Percentiles rank a stretch among this genome's conserved stretches.
Evolutionary conservation across 2,113 vertebrate genomes (phyloP).

Genomic region (Plotosus lineatus): DNA sequence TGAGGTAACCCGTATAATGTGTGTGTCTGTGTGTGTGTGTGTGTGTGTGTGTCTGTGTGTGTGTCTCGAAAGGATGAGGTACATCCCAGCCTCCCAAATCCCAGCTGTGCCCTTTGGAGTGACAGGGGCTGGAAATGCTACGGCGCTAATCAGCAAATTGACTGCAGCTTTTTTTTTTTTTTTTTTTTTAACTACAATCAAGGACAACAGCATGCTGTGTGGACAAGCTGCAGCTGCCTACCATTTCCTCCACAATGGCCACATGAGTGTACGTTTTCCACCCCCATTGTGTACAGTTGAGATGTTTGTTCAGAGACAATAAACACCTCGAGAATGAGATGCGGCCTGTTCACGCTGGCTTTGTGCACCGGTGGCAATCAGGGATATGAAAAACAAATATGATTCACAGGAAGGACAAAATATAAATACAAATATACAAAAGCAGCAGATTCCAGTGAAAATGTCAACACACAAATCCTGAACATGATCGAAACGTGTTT

Average conservation of each 20-base stretch:
- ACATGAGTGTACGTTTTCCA: slow-evolving; percentile 20
- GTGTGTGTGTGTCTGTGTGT: slow-evolving; percentile 34
- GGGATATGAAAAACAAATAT: slow-evolving; percentile 2
- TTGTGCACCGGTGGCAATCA: not conserved
- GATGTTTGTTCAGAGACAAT: slow-evolving; percentile 14
- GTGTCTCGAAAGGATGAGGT: slow-evolving; percentile 22
- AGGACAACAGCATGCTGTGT: slow-evolving; percentile 33
- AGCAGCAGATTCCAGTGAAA: not conserved
- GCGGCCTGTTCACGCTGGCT: not conserved
- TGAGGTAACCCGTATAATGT: slow-evolving; percentile 48
- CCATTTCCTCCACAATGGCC: slow-evolving; percentile 31
- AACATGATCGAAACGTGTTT: slow-evolving; percentile 23
- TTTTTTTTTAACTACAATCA: slow-evolving; percentile 37
- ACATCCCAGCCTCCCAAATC: slow-evolving; percentile 22
- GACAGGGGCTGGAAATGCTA: slow-evolving; percentile 45
- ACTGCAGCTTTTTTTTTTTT: slow-evolving; percentile 46
- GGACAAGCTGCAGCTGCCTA: slow-evolving; percentile 34
- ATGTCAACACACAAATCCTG: slow-evolving; percentile 11
- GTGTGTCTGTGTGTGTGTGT: slow-evolving; percentile 33
- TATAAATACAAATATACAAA: too few relatives aligned
- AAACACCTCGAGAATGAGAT: not conserved
- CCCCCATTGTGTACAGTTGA: slow-evolving; percentile 26
- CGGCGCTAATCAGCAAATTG: slow-evolving; percentile 56
- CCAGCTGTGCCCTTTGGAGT: slow-evolving; percentile 43
- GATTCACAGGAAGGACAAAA: not conserved